Evolutionary conservation across 2,797 vertebrate species (phyloP), one percentile per base, ranked within the genome.

Genomic region (Sebastes itinus): DNA sequence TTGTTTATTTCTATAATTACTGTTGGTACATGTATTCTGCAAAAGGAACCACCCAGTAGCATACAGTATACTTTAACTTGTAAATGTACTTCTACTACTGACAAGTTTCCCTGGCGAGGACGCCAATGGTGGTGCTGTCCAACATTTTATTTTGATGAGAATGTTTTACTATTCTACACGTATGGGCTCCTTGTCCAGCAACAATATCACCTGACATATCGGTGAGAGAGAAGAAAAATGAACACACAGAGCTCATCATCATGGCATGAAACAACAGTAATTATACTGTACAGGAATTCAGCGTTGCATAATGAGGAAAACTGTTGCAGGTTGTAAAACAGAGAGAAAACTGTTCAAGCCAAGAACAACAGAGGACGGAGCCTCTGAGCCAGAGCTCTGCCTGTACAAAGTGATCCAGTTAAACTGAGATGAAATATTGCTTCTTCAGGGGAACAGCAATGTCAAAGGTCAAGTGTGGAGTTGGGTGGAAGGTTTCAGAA

Each of bases 251-350:
- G 16, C 32, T 78, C 32, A 35, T 65, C 42, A 68, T 27, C 66
- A 30, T 75, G 27, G 20, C 23, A 75, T 58, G 46, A 69, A 75
- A 60, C n/a, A 75, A 64, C 64, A 73, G 54, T 66, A 42, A 71
- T 72, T 62, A 14, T 35, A 27, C 18, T 66, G 32, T 27, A 71
- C 35, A 72, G 33, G 65, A 75, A 67, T 65, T 23, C 38, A 61
- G 16, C 1, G 4, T 60, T 72, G 52, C 70, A 52, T 82, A 72
- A 89, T 76, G 82, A 80, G 77, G 55, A 87, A 90, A 91, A 86
- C 77, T 9, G 74, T 75, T 86, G 74, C 66, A 81, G 77, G 73
- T 61, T 74, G 80, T 65, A 73, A 86, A 80, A 76, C 42, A 68
- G 54, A 32, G 7, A 2, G 23, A 52, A 38, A 27, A 28, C 14